Base-by-base conservation (phyloP, 2,888 invertebrate species). In the Trilocha varians region DNA sequence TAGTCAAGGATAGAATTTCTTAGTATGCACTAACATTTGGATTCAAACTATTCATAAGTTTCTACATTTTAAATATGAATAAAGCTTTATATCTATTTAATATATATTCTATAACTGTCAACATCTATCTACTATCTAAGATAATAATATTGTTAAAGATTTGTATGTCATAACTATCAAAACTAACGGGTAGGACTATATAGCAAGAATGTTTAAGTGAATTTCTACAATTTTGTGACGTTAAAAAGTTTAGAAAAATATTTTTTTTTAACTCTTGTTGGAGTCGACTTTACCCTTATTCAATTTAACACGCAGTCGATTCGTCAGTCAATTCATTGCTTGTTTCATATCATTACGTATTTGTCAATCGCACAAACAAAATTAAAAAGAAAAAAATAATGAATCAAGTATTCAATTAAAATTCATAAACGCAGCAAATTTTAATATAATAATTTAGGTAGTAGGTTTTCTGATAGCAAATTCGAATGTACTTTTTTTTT, bases 161-260 rank as follows among this genome's bases (percentile, higher is more conserved):
- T 2, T 25, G 25, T 25, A 25, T 5, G 2, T 25, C 6, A 25
- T 11, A 25, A 25, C 25, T 25, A 25, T 25, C 25, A 25, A 25
- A 25, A 25, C 2, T 25, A 25, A 38, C 32, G 16, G 16, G 38
- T 32, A 8, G 32, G 32, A 32, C 25, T 32, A 5, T 34, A 38
- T n/a, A 15, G 37, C 13, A 4, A 35, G 36, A 42, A 42, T 15
- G 25, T 38, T 25, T 14, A 32, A 34, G 15, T 9, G 71, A 72
- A 64, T 60, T 62, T 62, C 70, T 74, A 65, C 59, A 64, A 65
- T 62, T 63, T 66, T 71, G 74, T 71, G 78, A 79, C 78, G 53
- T 77, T 64, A 80, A 83, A 85, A 85, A 76, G 79, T 82, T 78
- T 85, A 84, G 83, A 85, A 85, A 84, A 85, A 85, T 83, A 83